Evolutionary conservation across 1,140 invertebrate species (phyloP).

Genomic region (Lasioglossum baleicum): DNA sequence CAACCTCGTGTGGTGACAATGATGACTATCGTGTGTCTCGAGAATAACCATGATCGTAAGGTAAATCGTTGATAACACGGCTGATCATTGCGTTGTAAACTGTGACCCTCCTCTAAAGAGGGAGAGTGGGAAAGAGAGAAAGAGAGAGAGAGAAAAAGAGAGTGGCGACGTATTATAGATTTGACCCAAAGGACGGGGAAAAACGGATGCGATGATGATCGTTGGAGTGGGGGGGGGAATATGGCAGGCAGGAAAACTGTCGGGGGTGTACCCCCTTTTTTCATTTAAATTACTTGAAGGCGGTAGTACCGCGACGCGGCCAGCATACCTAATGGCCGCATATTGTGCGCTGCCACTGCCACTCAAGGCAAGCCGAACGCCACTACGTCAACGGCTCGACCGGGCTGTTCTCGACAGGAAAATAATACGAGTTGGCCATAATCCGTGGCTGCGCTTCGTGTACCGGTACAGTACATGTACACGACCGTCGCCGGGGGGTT

Average conservation of each 20-base stretch:
- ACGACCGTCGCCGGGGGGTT: not conserved
- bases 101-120: not conserved
- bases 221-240: constrained; percentile 1
- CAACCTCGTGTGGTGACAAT: not conserved
- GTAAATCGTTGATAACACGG: constrained; percentile 33
- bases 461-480: not conserved
- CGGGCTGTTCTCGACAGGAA: constrained; percentile 55
- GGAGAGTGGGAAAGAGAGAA: not conserved
- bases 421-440: constrained; percentile 58
- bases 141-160: not conserved
- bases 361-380: constrained; percentile 66
- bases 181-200: not conserved
- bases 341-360: constrained; percentile 70
- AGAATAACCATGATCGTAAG: constrained; percentile 37
- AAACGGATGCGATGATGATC: constrained; percentile 37
- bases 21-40: not conserved
- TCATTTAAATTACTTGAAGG: constrained; percentile 70
- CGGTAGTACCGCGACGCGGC: constrained; percentile 53
- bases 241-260: constrained; percentile 15
- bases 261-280: constrained; percentile 52
- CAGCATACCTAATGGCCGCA: constrained; percentile 70
- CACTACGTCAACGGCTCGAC: constrained; percentile 62
- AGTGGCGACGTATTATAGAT: not conserved
- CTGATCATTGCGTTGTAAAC: constrained; percentile 35
- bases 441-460: constrained; percentile 45